These are phyloP conservation scores for Budorcas taxicolor DNA, from an alignment of 2,113 vertebrate genomes.

Conservation along the genomic window DNA sequence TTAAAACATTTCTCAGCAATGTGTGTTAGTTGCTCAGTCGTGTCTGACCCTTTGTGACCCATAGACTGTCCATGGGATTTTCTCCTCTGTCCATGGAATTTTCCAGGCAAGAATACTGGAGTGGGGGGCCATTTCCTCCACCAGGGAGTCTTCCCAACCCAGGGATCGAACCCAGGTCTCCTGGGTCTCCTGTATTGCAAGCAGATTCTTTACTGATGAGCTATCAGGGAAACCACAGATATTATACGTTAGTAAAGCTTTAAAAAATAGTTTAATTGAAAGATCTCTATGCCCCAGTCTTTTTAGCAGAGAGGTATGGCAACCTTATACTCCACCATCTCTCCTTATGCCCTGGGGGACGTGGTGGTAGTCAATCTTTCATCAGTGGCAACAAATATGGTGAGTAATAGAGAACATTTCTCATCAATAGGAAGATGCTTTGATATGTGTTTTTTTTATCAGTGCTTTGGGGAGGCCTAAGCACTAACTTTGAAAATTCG, in stretches of 20 bases:
- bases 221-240: background rate
- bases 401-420: background rate
- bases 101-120: background rate
- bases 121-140: background rate
- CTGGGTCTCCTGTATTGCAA: background rate
- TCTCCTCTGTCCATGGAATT: background rate
- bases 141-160: background rate
- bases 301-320: background rate
- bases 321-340: background rate
- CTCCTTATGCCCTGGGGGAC: fast-evolving
- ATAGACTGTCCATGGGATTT: background rate
- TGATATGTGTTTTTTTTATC: background rate
- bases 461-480: background rate
- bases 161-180: background rate
- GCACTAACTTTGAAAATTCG: background rate
- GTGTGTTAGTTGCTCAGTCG: background rate
- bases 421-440: background rate
- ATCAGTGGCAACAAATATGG: background rate
- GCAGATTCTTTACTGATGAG: background rate
- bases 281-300: background rate
- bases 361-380: background rate
- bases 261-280: background rate
- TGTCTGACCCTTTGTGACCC: background rate
- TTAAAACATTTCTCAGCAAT: background rate
- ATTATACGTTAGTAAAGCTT: background rate